Conservation (phyloP, 2,113 vertebrate species). For the Piprites chloris region DNA sequence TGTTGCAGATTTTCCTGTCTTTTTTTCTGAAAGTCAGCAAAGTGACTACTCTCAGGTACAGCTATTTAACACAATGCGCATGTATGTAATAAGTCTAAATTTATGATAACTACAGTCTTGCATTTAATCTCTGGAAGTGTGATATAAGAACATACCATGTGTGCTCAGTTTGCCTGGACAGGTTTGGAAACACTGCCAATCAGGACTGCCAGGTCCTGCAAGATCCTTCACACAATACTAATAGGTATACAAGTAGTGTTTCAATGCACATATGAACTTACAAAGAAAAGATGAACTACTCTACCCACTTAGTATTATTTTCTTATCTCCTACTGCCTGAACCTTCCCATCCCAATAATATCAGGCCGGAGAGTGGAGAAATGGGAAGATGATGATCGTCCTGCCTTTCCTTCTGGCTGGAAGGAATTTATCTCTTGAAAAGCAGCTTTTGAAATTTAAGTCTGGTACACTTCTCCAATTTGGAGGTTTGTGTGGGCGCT, state of each 20-base stretch:
- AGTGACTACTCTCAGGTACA: background rate
- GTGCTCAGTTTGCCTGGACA: background rate
- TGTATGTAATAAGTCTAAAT: background rate
- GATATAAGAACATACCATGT: background rate
- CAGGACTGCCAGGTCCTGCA: background rate
- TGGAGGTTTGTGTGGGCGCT: rapidly evolving
- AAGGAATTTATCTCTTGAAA: background rate
- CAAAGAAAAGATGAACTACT: background rate
- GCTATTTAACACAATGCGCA: background rate
- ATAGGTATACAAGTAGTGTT: background rate
- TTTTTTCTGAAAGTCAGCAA: background rate
- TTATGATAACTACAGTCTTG: background rate
- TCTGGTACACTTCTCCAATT: background rate
- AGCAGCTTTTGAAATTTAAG: background rate
- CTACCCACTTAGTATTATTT: background rate
- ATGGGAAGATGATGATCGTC: background rate
- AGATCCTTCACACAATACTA: background rate
- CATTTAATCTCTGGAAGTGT: background rate
- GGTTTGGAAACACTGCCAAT: background rate
- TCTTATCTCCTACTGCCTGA: background rate
- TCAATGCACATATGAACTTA: rapidly evolving
- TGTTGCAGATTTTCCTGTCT: background rate
- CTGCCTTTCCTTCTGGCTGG: background rate
- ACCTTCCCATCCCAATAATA: background rate
- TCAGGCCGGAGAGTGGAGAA: background rate